Evolutionary conservation across 2,113 vertebrate genomes (phyloP).

Genomic region (Platysternon megacephalum): DNA sequence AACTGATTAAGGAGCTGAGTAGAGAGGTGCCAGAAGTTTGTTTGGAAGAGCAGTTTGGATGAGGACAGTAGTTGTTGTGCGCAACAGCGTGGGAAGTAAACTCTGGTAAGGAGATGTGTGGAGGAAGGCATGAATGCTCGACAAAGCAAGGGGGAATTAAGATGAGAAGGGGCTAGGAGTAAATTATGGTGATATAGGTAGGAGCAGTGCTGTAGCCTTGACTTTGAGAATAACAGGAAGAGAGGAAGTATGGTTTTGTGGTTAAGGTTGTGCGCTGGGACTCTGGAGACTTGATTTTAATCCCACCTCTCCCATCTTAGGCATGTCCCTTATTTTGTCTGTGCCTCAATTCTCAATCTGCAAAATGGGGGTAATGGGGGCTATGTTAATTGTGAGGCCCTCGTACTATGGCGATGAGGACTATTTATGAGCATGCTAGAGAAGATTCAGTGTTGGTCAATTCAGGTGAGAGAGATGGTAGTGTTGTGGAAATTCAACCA

Average conservation of each 20-base stretch:
- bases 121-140: neutral
- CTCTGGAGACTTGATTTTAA: neutral
- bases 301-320: neutral
- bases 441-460: neutral
- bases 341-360: neutral
- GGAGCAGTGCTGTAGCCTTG: neutral
- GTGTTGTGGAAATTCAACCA: too few relatives aligned
- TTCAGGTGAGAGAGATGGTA: constrained; percentile 11
- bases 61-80: neutral
- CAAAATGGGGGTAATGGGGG: neutral
- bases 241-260: rapidly evolving
- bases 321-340: neutral
- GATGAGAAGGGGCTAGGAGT: neutral
- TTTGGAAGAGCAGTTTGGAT: neutral
- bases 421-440: neutral
- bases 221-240: neutral
- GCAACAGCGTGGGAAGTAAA: neutral
- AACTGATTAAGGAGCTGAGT: constrained; percentile 46
- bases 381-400: neutral
- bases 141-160: too few relatives aligned
- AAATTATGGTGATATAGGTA: neutral
- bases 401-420: neutral
- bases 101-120: neutral
- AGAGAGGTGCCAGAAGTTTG: neutral
- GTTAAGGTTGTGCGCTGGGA: neutral